Percentiles rank a stretch among this genome's conserved stretches.
Conservation (phyloP, 2,888 invertebrate species). For the Copidosoma aretas region DNA sequence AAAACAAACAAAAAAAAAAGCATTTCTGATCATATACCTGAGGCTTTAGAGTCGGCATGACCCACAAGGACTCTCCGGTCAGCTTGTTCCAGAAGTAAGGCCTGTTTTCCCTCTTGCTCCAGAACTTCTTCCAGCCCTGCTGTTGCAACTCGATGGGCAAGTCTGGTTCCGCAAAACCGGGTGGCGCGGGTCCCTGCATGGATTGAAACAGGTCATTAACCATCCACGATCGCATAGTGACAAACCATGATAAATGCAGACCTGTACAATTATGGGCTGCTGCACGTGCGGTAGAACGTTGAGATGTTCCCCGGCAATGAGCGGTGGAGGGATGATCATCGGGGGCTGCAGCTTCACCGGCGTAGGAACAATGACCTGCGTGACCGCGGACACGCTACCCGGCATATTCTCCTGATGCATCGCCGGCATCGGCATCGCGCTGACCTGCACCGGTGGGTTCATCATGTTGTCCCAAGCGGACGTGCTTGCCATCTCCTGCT, state of each 20-base stretch:
- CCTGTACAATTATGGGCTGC: slow-evolving; percentile 51
- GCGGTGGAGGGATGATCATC: slow-evolving; percentile 56
- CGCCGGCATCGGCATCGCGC: slow-evolving; percentile 48
- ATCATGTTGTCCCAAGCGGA: slow-evolving; percentile 61
- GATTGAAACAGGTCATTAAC: background rate
- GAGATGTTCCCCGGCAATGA: slow-evolving; percentile 54
- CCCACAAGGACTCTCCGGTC: slow-evolving; percentile 97
- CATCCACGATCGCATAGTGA: background rate
- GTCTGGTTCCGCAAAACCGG: slow-evolving; percentile 59
- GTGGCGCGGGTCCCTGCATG: slow-evolving; percentile 44
- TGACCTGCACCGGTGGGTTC: slow-evolving; percentile 50
- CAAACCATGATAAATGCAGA: slow-evolving; percentile 4
- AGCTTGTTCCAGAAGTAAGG: slow-evolving; percentile 97
- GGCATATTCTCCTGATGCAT: slow-evolving; percentile 54
- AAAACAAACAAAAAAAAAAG: background rate
- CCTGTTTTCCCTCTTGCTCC: slow-evolving; percentile 94
- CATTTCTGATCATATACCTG: slow-evolving; percentile 62
- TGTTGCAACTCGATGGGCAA: slow-evolving; percentile 75
- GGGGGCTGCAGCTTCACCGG: slow-evolving; percentile 62
- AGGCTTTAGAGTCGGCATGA: slow-evolving; percentile 83
- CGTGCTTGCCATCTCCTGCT: slow-evolving; percentile 60
- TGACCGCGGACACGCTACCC: slow-evolving; percentile 43
- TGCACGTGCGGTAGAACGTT: slow-evolving; percentile 58
- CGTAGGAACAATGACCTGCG: slow-evolving; percentile 62
- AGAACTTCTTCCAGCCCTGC: slow-evolving; percentile 95